These are phyloP conservation scores for Acanthosoma haemorrhoidale DNA, from an alignment of 2,888 invertebrate genomes.

Conservation along the genomic window DNA sequence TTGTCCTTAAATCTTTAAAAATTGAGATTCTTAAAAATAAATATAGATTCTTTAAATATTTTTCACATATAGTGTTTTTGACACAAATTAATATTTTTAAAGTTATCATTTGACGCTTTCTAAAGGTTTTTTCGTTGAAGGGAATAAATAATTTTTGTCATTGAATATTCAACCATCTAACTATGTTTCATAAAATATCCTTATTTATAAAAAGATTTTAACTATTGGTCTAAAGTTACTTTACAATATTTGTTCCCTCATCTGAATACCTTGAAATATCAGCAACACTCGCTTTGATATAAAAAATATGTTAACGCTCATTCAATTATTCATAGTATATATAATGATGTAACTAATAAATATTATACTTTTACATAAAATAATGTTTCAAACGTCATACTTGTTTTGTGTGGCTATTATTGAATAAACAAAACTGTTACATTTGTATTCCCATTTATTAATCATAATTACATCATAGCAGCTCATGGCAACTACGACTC, in stretches of 20 bases:
- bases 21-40: background rate
- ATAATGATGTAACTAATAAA: background rate
- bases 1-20: background rate
- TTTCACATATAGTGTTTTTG: background rate
- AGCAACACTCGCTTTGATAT: background rate
- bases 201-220: background rate
- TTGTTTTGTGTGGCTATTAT: too few species aligned
- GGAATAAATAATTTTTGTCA: background rate
- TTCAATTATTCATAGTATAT: background rate
- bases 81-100: background rate
- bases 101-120: background rate
- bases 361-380: background rate
- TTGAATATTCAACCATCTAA: background rate
- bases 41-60: background rate
- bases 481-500: too few species aligned
- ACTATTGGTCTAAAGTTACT: background rate
- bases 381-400: background rate
- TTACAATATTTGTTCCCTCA: background rate
- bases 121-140: background rate
- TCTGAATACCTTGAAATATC: background rate
- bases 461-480: too few species aligned
- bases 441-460: too few species aligned
- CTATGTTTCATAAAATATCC: background rate
- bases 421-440: too few species aligned
- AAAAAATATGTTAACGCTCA: slow-evolving; percentile 1